Base-by-base conservation (phyloP, 2,113 vertebrate species). In the Muscicapa adusta region DNA sequence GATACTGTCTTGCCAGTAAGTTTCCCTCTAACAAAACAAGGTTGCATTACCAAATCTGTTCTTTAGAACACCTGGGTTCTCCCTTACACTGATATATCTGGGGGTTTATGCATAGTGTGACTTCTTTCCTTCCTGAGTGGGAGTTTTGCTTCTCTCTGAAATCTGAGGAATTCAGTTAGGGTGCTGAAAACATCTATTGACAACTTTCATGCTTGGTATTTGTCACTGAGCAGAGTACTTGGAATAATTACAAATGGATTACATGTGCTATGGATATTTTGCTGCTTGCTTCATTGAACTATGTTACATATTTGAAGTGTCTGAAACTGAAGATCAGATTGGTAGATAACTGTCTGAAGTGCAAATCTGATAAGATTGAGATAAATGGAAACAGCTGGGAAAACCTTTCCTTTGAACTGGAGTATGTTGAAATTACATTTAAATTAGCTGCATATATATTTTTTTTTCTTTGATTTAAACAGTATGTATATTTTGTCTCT, bases 361-460 rank as follows among this genome's bases (percentile, higher is more conserved):
- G 68, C 42, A 66, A 60, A 91, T 94, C 74, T 82, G 78, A 63
- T 87, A 88, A 81, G 66, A 85, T n/a, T 68, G 85, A 86, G 87
- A 87, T 86, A 92, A 91, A 70, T 77, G 47, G 56, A 95, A 93
- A 68, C 84, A 93, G 80, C 54, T 85, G 73, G 65, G 33, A 71
- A 85, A 84, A 43, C 45, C 50, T 89, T 91, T 91, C 47, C 36
- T 92, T 93, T 91, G 54, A 91, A 86, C 67, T 33, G 18, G 28
- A 65, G 8, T 84, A 53, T 72, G 54, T 57, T 78, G 62, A 85
- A 90, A 88, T 75, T 34, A 14, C 63, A 40, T 72, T 89, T 72
- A 74, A 88, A 78, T 89, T 66, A 84, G 36, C 42, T 76, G 29
- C 11, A 1, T 22, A 1, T 78, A 23, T 62, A n/a, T 42, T 72